Percentiles rank a stretch among this genome's conserved stretches.
Conservation (phyloP, 2,797 vertebrate genomes). For the Valencia hispanica region DNA sequence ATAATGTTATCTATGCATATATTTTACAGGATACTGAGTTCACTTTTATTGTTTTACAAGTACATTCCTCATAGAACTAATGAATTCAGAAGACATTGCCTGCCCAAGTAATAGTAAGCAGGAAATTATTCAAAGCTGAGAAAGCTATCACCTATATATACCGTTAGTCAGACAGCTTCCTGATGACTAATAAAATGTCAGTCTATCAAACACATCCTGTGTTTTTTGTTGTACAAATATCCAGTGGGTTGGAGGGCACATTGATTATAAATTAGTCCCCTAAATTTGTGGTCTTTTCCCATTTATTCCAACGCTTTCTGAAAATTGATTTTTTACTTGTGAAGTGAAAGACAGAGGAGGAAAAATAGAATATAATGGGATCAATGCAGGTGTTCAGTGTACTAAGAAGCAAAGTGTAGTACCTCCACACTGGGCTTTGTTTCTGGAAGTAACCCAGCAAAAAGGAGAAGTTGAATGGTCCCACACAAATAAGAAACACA, state of each 20-base stretch:
- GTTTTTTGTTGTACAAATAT: too few relatives aligned
- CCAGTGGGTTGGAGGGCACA: background rate
- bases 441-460: constrained; percentile 72
- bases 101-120: background rate
- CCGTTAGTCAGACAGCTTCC: background rate
- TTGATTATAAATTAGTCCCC: background rate
- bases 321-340: constrained; percentile 48
- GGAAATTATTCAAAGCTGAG: background rate
- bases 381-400: constrained; percentile 86
- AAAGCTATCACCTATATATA: background rate
- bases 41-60: background rate
- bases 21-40: background rate
- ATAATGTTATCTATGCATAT: background rate
- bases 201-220: background rate
- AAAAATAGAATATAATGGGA: constrained; percentile 82
- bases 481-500: constrained; percentile 81
- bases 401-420: constrained; percentile 78
- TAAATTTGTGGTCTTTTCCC: background rate
- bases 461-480: constrained; percentile 66
- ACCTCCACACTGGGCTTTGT: constrained; percentile 74
- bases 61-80: background rate
- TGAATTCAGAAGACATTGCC: background rate
- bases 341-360: constrained; percentile 61
- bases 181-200: background rate
- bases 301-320: constrained; percentile 12